These are phyloP conservation scores for Otolemur garnettii DNA, from an alignment of 2,113 vertebrate genomes.

Conservation along the genomic window DNA sequence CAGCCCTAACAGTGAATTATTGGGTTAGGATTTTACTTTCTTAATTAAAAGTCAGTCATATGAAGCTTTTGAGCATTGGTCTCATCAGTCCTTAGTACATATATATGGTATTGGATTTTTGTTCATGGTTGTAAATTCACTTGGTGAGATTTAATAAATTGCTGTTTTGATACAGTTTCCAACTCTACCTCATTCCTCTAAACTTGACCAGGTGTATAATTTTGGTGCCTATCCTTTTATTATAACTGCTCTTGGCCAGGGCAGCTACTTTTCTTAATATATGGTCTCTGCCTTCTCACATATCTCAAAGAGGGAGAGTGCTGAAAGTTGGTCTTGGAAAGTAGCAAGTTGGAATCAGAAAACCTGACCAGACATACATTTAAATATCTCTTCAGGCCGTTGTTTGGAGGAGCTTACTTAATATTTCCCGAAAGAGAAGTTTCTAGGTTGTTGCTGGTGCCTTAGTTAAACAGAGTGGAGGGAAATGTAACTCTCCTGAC, in stretches of 20 bases:
- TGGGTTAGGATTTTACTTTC: slow-evolving; percentile 56
- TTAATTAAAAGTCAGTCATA: slow-evolving; percentile 70
- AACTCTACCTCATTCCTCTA: slow-evolving; percentile 22
- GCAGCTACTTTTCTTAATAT: slow-evolving; percentile 45
- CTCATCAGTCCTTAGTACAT: neutral
- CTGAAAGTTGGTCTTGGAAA: slow-evolving; percentile 51
- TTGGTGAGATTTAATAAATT: slow-evolving; percentile 66
- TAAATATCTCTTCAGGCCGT: slow-evolving; percentile 46
- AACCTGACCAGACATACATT: slow-evolving; percentile 16
- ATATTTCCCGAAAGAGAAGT: slow-evolving; percentile 69
- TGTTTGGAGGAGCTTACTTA: slow-evolving; percentile 56
- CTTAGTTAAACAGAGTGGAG: slow-evolving; percentile 64
- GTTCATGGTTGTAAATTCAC: slow-evolving; percentile 41
- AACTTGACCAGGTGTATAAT: slow-evolving; percentile 55
- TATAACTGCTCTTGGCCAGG: neutral
- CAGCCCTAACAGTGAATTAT: slow-evolving; percentile 52
- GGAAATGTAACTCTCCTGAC: slow-evolving; percentile 79
- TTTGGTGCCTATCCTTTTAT: neutral
- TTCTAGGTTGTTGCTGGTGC: slow-evolving; percentile 59
- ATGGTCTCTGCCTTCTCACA: neutral
- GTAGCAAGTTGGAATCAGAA: slow-evolving; percentile 59
- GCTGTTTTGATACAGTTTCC: slow-evolving; percentile 41
- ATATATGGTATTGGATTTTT: slow-evolving; percentile 50
- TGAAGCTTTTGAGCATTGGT: slow-evolving; percentile 33
- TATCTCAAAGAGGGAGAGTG: neutral